Evolutionary conservation across 2,888 invertebrate genomes (phyloP), one percentile per base, ranked within the genome.

Genomic region (Drosophila sordidula): DNA sequence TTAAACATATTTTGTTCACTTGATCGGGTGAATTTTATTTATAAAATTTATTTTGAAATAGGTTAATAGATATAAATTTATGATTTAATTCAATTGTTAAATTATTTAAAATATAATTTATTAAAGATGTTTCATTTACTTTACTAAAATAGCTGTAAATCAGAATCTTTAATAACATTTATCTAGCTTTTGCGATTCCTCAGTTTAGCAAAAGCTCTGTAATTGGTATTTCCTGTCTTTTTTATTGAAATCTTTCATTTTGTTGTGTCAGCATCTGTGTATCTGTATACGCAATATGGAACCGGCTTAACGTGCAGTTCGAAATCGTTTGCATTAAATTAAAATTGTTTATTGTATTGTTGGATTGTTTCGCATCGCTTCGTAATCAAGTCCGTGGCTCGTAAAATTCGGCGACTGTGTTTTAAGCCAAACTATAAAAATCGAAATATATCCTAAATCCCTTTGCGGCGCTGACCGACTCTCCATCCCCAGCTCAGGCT

Each of bases 361-460:
- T 62, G 44, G 44, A 55, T 62, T 46, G 55, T 67, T 67, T 63
- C 62, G 75, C 56, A 36, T 57, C 47, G 75, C 42, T 69, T 64
- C 57, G 65, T 67, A 87, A 81, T 62, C 66, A 65, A 71, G 56
- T 56, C 36, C 56, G 65, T 16, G 64, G 49, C 36, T 75, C 88
- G 63, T 85, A 82, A 86, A 85, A 65, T 81, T 65, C 46, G 25
- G 29, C 42, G 56, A 34, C 44, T 44, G 58, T 50, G 63, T 59
- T 70, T 75, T 59, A 75, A 72, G 68, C 70, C 58, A 70, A 80
- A 75, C 68, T 80, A 87, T 80, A 84, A 84, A 81, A 84, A 47
- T 63, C 63, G 57, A 68, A 65, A 68, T 50, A 62, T 50, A 84
- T 87, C 78, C 81, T 74, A 84, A 80, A 81, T 84, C 80, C 87